Conservation (phyloP, 2,888 invertebrate species). For the Altica lythri region DNA sequence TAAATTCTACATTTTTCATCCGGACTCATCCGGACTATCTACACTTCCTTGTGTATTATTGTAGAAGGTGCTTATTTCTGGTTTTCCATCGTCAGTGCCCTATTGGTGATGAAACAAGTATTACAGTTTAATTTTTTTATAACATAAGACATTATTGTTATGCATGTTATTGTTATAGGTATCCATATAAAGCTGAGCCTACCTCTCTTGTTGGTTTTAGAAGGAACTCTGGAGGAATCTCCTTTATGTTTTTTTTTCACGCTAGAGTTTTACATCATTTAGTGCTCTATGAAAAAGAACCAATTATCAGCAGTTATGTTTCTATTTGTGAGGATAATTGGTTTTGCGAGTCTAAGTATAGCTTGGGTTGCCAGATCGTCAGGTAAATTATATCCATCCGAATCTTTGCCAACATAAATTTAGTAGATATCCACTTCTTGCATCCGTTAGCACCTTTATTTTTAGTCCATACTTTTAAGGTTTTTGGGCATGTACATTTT, state of each 20-base stretch:
- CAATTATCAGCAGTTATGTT: neutral
- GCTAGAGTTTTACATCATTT: neutral
- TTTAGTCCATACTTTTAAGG: neutral
- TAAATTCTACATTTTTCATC: no score
- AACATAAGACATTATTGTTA: slow-evolving; percentile 6
- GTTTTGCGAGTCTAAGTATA: neutral
- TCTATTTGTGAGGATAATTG: no score
- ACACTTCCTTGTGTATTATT: neutral
- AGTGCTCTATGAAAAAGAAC: neutral
- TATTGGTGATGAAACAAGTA: slow-evolving; percentile 1
- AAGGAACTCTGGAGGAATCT: neutral
- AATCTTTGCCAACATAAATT: slow-evolving; percentile 1
- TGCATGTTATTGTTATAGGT: slow-evolving; percentile 1
- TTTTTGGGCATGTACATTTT: slow-evolving; percentile 37
- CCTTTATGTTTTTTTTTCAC: neutral
- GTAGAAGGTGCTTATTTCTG: neutral
- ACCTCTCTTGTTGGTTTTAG: neutral
- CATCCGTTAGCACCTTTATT: slow-evolving; percentile 19
- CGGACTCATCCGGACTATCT: neutral
- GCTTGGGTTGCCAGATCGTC: neutral
- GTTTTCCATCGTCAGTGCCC: neutral
- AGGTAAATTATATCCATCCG: neutral
- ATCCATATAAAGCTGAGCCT: slow-evolving; percentile 1
- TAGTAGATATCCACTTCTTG: slow-evolving; percentile 2
- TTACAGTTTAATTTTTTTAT: neutral